Base-by-base conservation (phyloP, 92 coral and sea anemone species). In the Epizoanthus illoricatus region DNA sequence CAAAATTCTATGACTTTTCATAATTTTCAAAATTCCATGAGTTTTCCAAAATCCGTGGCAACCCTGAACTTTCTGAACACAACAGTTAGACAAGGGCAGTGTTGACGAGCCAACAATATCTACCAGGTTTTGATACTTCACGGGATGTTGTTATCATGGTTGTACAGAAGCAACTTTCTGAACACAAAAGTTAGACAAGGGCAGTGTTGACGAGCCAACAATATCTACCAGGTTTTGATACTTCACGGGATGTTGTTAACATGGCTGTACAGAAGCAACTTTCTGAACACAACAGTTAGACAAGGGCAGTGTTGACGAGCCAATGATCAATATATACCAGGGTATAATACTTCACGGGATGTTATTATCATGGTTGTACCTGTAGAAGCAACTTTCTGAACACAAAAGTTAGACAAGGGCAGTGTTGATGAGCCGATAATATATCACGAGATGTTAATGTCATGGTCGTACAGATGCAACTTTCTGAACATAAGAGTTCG, bases 351-450 rank as follows among this genome's bases (percentile, higher is more conserved):
- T 47, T 49, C 55, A 49, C 10, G 55, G 55, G 10, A 49, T 49
- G 10, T 49, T n/a, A 5, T 57, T 33, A 11, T 19, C 4, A 84
- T 20, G 18, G 45, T 18, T 15, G 5, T 6, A 41, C 90, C n/a
- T n/a, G n/a, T n/a, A 19, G 72, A 67, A 10, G 85, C 66, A 20
- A 86, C 92, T 86, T 89, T 85, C 94, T 90, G 80, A 2, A 45
- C 65, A 54, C 2, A 55, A 47, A 13, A 63, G 13, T 18, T 19
- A 12, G 49, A 39, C 55, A 49, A 49, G 11, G 1, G 55, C 11
- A 49, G 55, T 49, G 55, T 3, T 49, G 55, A 49, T 5, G 12
- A 49, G 10, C 10, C 10, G 1, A 49, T 1, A 49, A 49, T 1
- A 49, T 49, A 5, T 49, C 55, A 49, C 10, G 55, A 13, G 10